Evolutionary conservation across 2,888 invertebrate species (phyloP).

Genomic region (Trissoscelio sp.): DNA sequence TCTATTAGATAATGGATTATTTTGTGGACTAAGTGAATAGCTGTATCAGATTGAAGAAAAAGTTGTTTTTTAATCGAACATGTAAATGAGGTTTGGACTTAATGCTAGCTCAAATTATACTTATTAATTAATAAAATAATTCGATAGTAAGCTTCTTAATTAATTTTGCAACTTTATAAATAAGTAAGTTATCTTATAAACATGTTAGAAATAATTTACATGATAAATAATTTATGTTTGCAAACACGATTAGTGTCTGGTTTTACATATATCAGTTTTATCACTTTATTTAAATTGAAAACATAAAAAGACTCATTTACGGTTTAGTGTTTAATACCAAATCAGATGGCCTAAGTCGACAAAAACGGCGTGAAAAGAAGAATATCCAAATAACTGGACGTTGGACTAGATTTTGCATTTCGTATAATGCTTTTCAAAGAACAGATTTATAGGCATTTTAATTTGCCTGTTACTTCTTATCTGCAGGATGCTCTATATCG

Average conservation of each 20-base stretch:
- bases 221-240: not conserved
- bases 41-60: too few relatives aligned
- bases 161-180: too few relatives aligned
- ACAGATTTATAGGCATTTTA: conserved; percentile 59
- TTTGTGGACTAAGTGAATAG: not conserved
- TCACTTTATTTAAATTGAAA: not conserved
- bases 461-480: conserved; percentile 57
- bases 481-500: conserved; percentile 43
- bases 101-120: too few relatives aligned
- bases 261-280: not conserved
- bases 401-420: conserved; percentile 53
- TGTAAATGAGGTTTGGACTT: too few relatives aligned
- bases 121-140: too few relatives aligned
- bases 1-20: conserved; percentile 7
- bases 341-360: not conserved
- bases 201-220: not conserved
- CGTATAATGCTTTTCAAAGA: conserved; percentile 48
- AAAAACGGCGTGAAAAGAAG: conserved; percentile 19
- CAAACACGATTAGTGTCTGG: not conserved
- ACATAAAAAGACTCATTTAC: not conserved
- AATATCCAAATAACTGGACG: conserved; percentile 47
- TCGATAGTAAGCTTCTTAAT: too few relatives aligned
- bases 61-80: too few relatives aligned
- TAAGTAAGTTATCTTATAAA: not conserved
- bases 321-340: not conserved